Evolutionary conservation across 2,113 vertebrate species (phyloP), one percentile per base, ranked within the genome.

Genomic region (Macrotis lagotis): DNA sequence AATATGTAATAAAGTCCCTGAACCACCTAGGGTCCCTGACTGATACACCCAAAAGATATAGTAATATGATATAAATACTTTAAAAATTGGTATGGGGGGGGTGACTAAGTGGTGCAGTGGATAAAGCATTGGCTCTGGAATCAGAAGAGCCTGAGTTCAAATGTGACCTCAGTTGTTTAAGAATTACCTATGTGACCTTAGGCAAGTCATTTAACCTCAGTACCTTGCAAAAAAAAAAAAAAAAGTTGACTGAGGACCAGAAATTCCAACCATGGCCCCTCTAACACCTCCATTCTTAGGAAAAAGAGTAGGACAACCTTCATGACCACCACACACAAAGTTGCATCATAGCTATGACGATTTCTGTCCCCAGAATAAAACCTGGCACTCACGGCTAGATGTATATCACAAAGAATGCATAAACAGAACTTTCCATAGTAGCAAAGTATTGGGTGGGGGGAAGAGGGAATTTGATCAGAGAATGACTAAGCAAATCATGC

Each of bases 1-100:
- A 94, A 90, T 48, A 50, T 25, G 89, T 91, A 96, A 96, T 96
- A 92, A 96, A 96, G 92, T 96, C 10, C 0, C 83, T 12, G 25
- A 90, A 4, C 9, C n/a, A 83, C 66, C n/a, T 83, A 83, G n/a
- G 48, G 89, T 48, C 48, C 48, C 48, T 89, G 48, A 31, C 48
- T 59, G 66, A 97, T 96, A 97, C 97, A 98, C 97, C 97, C 97
- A 96, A 94, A 96, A 97, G 95, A 97, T 92, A 48, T 53, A 96
- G 94, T 93, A 96, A 90, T 83, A 96, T 90, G 88, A 52, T 28
- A 16, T 9, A 88, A 88, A 55, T 91, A 94, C 90, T 55, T 90
- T 90, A 94, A n/a, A 92, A 16, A 0, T 88, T 95, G 96, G 96
- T n/a, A n/a, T n/a, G n/a, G n/a, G n/a, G n/a, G n/a, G n/a, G n/a